phyloP scores from a whole-genome alignment of 2,888 invertebrate genomes.

The Drosophila gaucha region DNA sequence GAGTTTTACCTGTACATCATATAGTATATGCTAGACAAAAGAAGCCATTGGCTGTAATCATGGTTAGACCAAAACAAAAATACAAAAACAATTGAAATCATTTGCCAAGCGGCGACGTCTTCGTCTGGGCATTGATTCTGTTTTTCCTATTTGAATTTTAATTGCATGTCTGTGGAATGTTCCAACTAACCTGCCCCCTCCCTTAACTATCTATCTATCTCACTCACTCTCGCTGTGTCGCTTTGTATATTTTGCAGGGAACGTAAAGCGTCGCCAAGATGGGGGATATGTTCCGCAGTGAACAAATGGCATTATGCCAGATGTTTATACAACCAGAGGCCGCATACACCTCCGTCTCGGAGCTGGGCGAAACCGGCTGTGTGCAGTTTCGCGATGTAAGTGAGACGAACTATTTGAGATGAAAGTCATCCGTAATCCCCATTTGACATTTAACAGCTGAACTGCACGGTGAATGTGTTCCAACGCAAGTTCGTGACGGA shows the following conservation, averaged over 20 bases:
- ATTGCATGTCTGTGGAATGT: conserved; percentile 69
- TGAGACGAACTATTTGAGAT: conserved; percentile 62
- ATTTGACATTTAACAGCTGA: conserved; percentile 86
- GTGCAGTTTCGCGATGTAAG: conserved; percentile 98
- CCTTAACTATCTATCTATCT: neutral
- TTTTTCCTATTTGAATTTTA: conserved; percentile 61
- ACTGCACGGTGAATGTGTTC: conserved; percentile 92
- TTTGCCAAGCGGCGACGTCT: conserved; percentile 30
- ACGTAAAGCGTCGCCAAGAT: conserved; percentile 85
- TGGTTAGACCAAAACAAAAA: conserved; percentile 21
- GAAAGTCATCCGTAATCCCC: conserved; percentile 2
- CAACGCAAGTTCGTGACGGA: conserved; percentile 95
- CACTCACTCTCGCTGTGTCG: neutral
- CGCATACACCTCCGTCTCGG: conserved; percentile 96
- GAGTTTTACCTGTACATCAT: conserved; percentile 7
- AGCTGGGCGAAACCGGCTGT: conserved; percentile 96
- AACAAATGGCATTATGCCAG: conserved; percentile 97
- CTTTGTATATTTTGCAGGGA: conserved; percentile 51
- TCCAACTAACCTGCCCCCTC: conserved; percentile 33
- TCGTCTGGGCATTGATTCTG: conserved; percentile 26
- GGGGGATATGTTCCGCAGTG: conserved; percentile 95
- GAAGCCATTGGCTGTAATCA: conserved; percentile 45
- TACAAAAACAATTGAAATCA: conserved; percentile 31
- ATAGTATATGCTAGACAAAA: conserved; percentile 40
- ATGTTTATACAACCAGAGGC: conserved; percentile 98